Evolutionary conservation across 2,797 vertebrate species (phyloP).

Genomic region (Gobio occitaniae): DNA sequence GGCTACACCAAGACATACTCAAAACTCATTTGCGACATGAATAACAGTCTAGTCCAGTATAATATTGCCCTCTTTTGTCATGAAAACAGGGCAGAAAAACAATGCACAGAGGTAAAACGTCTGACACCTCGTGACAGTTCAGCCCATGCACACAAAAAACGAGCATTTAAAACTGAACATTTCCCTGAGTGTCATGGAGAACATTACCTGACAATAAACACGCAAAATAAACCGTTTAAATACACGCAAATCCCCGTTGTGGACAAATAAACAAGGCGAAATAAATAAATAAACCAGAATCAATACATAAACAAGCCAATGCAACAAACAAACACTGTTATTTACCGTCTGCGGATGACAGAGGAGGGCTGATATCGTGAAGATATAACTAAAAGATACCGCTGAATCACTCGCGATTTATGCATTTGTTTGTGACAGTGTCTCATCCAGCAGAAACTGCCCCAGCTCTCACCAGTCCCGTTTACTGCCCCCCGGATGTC

Average conservation of each 20-base stretch:
- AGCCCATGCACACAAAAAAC: neutral
- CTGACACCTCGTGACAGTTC: conserved; percentile 32
- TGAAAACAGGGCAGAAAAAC: conserved; percentile 18
- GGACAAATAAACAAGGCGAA: conserved; percentile 44
- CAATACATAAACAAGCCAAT: conserved; percentile 53
- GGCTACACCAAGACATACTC: neutral
- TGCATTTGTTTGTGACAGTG: conserved; percentile 52
- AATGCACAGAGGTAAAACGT: conserved; percentile 7
- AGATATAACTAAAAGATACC: conserved; percentile 30
- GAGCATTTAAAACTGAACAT: neutral
- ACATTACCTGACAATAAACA: neutral
- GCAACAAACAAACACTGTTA: conserved; percentile 47
- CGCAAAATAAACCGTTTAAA: neutral
- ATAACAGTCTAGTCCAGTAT: neutral
- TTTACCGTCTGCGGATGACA: conserved; percentile 66
- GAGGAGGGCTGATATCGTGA: conserved; percentile 55
- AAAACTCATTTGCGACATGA: neutral
- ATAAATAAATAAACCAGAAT: conserved; percentile 41
- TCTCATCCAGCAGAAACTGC: conserved; percentile 39
- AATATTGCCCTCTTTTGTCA: neutral
- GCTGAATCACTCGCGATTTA: neutral
- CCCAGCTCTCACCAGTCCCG: conserved; percentile 54
- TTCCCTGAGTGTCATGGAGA: neutral
- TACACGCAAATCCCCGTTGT: neutral
- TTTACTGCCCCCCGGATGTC: conserved; percentile 73